These are phyloP conservation scores for Ctenopoma multispine DNA, from an alignment of 2,797 vertebrate species.

Conservation along the genomic window DNA sequence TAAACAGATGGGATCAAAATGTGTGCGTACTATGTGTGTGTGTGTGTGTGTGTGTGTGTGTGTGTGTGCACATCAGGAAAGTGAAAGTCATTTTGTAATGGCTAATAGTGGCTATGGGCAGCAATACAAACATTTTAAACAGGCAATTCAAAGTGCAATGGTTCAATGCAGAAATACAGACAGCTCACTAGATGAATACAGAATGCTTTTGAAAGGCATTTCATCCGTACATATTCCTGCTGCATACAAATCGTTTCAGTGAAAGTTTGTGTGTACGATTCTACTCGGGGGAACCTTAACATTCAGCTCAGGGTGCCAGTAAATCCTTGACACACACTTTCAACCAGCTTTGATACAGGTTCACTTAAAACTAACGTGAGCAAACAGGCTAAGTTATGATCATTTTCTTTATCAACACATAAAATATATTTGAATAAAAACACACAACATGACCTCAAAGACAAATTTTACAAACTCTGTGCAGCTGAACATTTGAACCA, in stretches of 20 bases:
- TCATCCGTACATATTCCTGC: constrained; percentile 60
- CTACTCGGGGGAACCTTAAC: constrained; percentile 55
- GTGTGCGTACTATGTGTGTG: constrained; percentile 7
- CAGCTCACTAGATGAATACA: constrained; percentile 69
- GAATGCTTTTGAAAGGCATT: constrained; percentile 71
- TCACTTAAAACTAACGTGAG: constrained; percentile 39
- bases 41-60: constrained; percentile 14
- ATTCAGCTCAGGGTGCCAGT: constrained; percentile 64
- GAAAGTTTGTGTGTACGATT: constrained; percentile 57
- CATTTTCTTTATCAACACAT: constrained; percentile 13
- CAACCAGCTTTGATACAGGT: constrained; percentile 33
- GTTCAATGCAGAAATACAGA: constrained; percentile 69
- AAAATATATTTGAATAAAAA: constrained; percentile 4
- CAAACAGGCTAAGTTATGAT: constrained; percentile 33
- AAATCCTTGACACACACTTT: constrained; percentile 58
- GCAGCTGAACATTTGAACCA: background rate
- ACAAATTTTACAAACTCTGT: constrained; percentile 12
- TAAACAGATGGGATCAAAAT: constrained; percentile 69
- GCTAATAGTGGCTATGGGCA: constrained; percentile 60
- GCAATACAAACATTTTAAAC: constrained; percentile 69
- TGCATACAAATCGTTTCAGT: constrained; percentile 71
- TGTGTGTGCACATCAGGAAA: constrained; percentile 40
- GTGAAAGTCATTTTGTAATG: constrained; percentile 58
- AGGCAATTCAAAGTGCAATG: constrained; percentile 60
- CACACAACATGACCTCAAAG: background rate